These are phyloP conservation scores for Drosophila santomea DNA, from an alignment of 1,140 invertebrate species.

Conservation along the genomic window DNA sequence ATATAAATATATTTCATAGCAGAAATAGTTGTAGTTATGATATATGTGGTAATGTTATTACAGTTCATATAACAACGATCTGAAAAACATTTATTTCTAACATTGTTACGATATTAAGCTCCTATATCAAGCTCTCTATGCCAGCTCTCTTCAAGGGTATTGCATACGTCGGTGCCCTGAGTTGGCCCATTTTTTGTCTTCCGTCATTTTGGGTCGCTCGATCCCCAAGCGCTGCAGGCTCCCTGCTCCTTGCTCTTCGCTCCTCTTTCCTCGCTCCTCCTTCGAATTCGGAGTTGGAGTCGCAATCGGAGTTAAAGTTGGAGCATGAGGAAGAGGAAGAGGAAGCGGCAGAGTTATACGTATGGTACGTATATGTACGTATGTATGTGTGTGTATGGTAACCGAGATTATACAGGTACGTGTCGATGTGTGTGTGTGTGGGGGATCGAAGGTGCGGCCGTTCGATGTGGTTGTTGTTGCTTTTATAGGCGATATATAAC, in stretches of 20 bases:
- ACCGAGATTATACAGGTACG: constrained; percentile 42
- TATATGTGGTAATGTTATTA: too few species aligned
- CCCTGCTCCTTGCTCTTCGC: neutral
- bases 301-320: constrained; percentile 11
- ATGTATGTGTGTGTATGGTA: constrained; percentile 23
- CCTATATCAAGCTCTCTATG: too few species aligned
- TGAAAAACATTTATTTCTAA: too few species aligned
- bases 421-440: constrained; percentile 40
- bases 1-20: too few species aligned
- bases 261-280: neutral
- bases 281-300: constrained; percentile 5
- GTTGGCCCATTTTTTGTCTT: constrained; percentile 15
- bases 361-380: neutral
- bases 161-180: neutral
- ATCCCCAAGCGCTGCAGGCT: constrained; percentile 48
- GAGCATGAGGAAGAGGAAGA: constrained; percentile 52
- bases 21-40: too few species aligned
- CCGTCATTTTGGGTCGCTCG: constrained; percentile 52
- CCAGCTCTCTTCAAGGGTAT: neutral
- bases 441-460: constrained; percentile 67
- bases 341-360: constrained; percentile 29
- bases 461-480: constrained; percentile 53
- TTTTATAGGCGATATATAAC: constrained; percentile 67
- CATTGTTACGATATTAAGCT: too few species aligned
- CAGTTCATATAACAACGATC: too few species aligned